These are phyloP conservation scores for Protodeltote pygarga DNA, from an alignment of 2,888 invertebrate species.

Conservation along the genomic window DNA sequence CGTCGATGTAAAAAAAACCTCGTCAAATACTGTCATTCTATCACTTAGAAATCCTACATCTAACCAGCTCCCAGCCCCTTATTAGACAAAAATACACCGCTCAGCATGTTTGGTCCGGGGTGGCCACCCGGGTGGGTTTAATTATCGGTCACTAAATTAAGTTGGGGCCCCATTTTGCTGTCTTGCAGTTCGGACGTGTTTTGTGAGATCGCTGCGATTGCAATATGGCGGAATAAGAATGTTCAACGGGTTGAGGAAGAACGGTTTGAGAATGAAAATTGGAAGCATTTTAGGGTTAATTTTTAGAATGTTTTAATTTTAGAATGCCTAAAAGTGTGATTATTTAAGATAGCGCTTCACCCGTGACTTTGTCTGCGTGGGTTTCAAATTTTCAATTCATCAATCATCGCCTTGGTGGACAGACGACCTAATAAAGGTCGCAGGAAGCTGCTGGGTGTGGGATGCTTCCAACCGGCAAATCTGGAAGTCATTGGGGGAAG, in stretches of 20 bases:
- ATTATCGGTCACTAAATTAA: conserved; percentile 69
- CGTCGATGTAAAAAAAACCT: no score
- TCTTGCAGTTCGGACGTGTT: conserved; percentile 63
- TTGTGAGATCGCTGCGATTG: conserved; percentile 53
- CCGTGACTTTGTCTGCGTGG: no score
- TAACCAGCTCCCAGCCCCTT: conserved; percentile 45
- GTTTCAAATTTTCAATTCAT: no score
- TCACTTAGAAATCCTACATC: conserved; percentile 17
- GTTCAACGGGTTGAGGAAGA: conserved; percentile 21
- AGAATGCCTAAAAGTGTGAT: no score
- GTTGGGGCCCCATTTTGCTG: conserved; percentile 61
- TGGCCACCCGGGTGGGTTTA: conserved; percentile 52
- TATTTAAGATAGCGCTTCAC: no score
- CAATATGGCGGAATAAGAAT: conserved; percentile 48
- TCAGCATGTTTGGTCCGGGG: conserved; percentile 70
- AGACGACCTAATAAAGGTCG: no score
- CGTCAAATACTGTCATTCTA: no score
- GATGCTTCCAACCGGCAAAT: no score
- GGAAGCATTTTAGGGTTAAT: not conserved
- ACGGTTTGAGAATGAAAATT: not conserved
- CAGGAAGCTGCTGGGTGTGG: no score
- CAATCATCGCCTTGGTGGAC: no score
- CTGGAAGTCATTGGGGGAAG: no score
- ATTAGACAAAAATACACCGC: conserved; percentile 74
- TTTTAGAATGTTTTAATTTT: not conserved